These are phyloP conservation scores for Hormaphis cornu DNA, from an alignment of 1,140 invertebrate species.

Conservation along the genomic window DNA sequence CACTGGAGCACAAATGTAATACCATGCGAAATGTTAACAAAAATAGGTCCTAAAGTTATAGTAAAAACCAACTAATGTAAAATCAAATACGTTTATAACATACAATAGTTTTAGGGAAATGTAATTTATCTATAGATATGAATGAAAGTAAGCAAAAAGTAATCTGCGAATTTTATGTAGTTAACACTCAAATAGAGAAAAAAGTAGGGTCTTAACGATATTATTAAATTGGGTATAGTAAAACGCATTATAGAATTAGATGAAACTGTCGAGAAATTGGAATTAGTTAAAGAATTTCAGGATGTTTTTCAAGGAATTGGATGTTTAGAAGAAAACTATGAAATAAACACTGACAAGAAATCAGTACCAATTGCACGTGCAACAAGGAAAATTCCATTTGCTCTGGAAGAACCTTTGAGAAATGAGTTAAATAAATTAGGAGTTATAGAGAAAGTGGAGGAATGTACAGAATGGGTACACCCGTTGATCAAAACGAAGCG, in stretches of 20 bases:
- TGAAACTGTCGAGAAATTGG: neutral
- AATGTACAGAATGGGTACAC: slow-evolving; percentile 44
- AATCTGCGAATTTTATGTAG: neutral
- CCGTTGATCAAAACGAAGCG: too few relatives aligned
- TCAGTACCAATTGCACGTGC: neutral
- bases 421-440: neutral
- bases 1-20: too few relatives aligned
- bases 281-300: neutral
- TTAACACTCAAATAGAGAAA: neutral
- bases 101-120: neutral
- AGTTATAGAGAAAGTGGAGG: neutral
- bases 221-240: neutral
- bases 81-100: neutral
- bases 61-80: neutral
- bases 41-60: neutral
- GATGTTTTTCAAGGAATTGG: neutral
- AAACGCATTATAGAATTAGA: neutral
- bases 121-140: neutral
- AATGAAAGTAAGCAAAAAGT: neutral
- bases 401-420: neutral
- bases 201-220: neutral
- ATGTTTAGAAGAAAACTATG: neutral
- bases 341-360: neutral
- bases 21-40: too few relatives aligned
- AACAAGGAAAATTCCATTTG: neutral